phyloP scores from a whole-genome alignment of 2,888 invertebrate genomes.

The Liopterus haemorrhoidalis region DNA sequence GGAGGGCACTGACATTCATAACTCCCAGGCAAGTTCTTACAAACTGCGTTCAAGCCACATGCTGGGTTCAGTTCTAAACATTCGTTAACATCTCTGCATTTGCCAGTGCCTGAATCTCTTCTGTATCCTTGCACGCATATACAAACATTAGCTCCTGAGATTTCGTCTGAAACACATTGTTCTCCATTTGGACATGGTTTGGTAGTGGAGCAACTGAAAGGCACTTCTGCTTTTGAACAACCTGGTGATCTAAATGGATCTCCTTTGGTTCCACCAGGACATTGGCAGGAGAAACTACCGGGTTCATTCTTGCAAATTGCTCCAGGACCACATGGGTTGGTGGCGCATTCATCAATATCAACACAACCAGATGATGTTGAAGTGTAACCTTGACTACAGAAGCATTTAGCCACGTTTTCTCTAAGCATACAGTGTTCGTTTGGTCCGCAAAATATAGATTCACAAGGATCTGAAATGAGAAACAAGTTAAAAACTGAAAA shows the following conservation, averaged over 20 bases:
- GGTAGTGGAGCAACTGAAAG: constrained; percentile 64
- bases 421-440: constrained; percentile 85
- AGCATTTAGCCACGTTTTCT: constrained; percentile 75
- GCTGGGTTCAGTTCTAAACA: constrained; percentile 72
- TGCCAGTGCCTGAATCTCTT: constrained; percentile 65
- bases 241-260: constrained; percentile 77
- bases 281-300: constrained; percentile 81
- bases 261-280: constrained; percentile 74
- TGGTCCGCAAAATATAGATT: constrained; percentile 74
- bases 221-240: constrained; percentile 59
- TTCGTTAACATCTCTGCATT: constrained; percentile 82
- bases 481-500: constrained; percentile 10
- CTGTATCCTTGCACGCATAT: constrained; percentile 83
- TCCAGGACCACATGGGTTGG: constrained; percentile 74
- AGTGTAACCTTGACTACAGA: constrained; percentile 76
- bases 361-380: constrained; percentile 69
- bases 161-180: constrained; percentile 74
- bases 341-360: constrained; percentile 83
- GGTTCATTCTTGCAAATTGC: constrained; percentile 86
- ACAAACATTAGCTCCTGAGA: constrained; percentile 72
- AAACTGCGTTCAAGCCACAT: constrained; percentile 83
- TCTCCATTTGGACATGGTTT: constrained; percentile 80
- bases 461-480: constrained; percentile 71
- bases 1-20: constrained; percentile 88
- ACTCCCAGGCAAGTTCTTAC: constrained; percentile 87